phyloP scores from a whole-genome alignment of 2,113 vertebrate species.

The Oryzias melastigma region DNA sequence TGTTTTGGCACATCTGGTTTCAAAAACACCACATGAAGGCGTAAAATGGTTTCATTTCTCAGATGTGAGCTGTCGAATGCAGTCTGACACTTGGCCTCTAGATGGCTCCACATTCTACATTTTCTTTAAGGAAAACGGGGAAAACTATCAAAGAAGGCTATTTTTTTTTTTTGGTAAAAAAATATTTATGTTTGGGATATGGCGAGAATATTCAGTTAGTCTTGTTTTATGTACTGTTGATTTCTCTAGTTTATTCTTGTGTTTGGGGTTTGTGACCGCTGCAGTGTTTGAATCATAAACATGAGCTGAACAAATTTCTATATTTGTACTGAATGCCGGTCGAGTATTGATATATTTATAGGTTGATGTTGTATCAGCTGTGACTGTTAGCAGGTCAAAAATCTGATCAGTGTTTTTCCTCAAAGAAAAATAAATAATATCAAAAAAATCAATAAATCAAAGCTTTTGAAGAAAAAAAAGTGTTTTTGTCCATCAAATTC shows the following conservation, averaged over 20 bases:
- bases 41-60: no score
- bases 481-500: no score
- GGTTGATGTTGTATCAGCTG: background rate
- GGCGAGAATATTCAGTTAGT: conserved; percentile 1
- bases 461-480: no score
- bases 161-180: background rate
- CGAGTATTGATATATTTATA: conserved; percentile 16
- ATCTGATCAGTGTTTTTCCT: conserved; percentile 31
- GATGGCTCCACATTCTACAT: background rate
- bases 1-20: background rate
- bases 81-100: background rate
- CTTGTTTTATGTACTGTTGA: conserved; percentile 2
- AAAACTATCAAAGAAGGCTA: background rate
- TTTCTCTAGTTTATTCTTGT: background rate
- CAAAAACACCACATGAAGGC: no score
- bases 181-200: conserved; percentile 1
- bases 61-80: background rate
- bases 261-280: conserved; percentile 22
- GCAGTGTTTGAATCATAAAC: conserved; percentile 17
- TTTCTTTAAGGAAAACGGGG: background rate
- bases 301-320: conserved; percentile 22
- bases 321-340: conserved; percentile 44
- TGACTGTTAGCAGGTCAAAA: conserved; percentile 15
- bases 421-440: conserved; percentile 38
- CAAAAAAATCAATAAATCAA: conserved; percentile 41